Conservation (phyloP, 2,113 vertebrate species). For the Empidonax alnorum region DNA sequence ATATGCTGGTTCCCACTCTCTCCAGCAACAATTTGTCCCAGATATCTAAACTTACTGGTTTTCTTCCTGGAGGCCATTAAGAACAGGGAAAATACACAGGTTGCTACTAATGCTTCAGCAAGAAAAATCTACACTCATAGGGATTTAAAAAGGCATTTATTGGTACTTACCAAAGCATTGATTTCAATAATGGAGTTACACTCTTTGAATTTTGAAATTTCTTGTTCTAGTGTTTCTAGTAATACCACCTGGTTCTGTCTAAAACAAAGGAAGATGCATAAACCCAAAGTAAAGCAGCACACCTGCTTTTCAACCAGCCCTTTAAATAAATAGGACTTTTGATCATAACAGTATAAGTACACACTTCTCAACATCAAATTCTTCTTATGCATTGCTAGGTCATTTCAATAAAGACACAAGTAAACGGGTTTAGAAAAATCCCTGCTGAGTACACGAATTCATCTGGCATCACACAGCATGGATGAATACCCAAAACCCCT, state of each 20-base stretch:
- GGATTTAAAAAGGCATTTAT: not conserved
- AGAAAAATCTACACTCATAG: not conserved
- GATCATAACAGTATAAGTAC: not conserved
- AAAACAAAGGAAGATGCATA: conserved; percentile 53
- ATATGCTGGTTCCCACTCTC: not conserved
- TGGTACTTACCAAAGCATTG: conserved; percentile 85
- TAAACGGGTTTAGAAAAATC: not conserved
- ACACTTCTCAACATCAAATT: not conserved
- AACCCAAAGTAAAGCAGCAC: not conserved
- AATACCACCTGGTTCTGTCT: conserved; percentile 95
- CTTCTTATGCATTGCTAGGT: not conserved
- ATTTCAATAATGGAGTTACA: conserved; percentile 90
- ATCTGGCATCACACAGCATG: not conserved
- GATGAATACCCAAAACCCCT: not conserved
- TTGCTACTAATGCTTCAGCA: not conserved
- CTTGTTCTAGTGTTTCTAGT: conserved; percentile 93
- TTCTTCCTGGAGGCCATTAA: not conserved
- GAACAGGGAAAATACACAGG: not conserved
- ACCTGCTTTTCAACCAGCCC: not conserved
- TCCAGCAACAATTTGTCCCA: not conserved
- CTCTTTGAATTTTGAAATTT: conserved; percentile 94
- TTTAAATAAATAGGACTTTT: not conserved
- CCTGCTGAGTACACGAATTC: not conserved
- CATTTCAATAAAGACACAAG: not conserved
- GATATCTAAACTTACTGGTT: not conserved